Base-by-base conservation (phyloP, 2,113 vertebrate species). In the Colius striatus region DNA sequence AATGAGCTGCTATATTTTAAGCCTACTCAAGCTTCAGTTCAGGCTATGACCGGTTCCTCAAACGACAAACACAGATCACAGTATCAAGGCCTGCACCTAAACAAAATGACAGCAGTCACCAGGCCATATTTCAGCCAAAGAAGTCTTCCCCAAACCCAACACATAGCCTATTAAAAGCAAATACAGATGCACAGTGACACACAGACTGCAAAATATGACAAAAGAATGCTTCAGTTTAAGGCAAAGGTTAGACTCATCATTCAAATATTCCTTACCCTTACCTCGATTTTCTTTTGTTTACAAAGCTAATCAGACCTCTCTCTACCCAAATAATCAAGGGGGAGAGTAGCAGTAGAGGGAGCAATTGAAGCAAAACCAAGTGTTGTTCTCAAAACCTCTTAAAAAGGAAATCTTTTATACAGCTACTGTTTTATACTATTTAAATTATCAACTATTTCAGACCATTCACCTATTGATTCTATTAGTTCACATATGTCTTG, bases 1-100 rank as follows among this genome's bases (percentile, higher is more conserved):
- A 94, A 89, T 6, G 11, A 83, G 45, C 30, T 86, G 76, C 25
- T 91, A 38, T 48, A 80, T 94, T 86, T 92, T 85, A 89, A 86
- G 48, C 54, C 55, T 82, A 65, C n/a, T 91, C 55, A 80, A 36
- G 61, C 66, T 74, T 88, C 79, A 79, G 16, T 80, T 84, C 34
- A 89, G 86, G 29, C 60, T 68, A 73, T 34, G 77, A 63, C 21
- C 60, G 53, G 19, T 67, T 92, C 85, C 89, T 73, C 65, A 94
- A 77, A 70, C 2, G 11, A 81, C 53, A 89, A 86, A 79, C 66
- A 62, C 8, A 38, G 75, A 81, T 55, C 63, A 61, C 43, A 41
- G 34, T 62, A 85, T 65, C 53, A 94, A 89, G 84, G 57, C 51
- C 65, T 81, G 70, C 32, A 94, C 60, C 53, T 62, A 90, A 87